These are phyloP conservation scores for Halictus ligatus DNA, from an alignment of 2,888 invertebrate genomes.

Conservation along the genomic window DNA sequence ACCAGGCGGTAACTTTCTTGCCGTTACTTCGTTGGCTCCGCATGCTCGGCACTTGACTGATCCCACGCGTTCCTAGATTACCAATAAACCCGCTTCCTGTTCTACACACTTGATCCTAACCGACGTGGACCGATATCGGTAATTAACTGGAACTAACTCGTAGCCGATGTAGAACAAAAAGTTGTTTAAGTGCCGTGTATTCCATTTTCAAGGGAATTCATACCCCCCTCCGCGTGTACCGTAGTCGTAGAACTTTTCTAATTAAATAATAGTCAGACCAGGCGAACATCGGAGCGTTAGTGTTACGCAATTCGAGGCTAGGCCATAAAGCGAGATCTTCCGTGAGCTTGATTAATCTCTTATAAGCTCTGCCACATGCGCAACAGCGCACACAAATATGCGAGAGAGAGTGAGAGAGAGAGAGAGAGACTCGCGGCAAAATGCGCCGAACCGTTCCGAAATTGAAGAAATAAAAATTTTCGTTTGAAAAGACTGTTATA, in stretches of 20 bases:
- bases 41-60: constrained; percentile 16
- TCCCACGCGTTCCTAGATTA: constrained; percentile 35
- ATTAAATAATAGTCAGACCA: background rate
- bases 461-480: background rate
- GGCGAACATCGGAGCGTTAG: background rate
- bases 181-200: background rate
- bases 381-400: background rate
- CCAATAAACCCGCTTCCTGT: constrained; percentile 10
- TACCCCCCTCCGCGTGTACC: too few relatives aligned
- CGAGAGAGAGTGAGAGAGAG: background rate
- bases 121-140: background rate
- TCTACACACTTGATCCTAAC: background rate
- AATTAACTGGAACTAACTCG: background rate
- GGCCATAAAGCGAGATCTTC: background rate
- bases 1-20: constrained; percentile 36
- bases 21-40: constrained; percentile 23
- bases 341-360: background rate
- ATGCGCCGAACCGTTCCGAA: background rate
- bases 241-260: background rate
- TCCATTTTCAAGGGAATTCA: background rate
- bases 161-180: background rate
- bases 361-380: background rate
- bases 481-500: too few relatives aligned
- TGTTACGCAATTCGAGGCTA: background rate
- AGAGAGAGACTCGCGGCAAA: too few relatives aligned